Conservation (phyloP, 2,113 vertebrate species). For the Lichenostomus cassidix region DNA sequence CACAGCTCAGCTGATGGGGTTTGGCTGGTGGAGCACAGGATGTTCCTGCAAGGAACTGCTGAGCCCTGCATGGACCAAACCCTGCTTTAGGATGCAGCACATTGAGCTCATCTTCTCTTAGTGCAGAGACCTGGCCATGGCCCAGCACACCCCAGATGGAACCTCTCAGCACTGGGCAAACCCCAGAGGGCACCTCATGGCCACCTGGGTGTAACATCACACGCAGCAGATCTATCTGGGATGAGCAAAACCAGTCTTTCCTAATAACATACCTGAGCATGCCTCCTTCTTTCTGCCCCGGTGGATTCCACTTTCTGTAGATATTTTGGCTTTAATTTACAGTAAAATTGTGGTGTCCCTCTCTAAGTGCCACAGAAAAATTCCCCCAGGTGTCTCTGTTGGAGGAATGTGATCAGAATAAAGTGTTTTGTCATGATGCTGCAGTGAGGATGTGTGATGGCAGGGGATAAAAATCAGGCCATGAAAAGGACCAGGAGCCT, state of each 20-base stretch:
- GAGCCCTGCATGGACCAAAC: accelerated
- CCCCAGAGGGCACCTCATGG: neutral
- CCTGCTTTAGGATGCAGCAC: neutral
- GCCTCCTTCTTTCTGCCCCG: neutral
- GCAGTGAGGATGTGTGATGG: neutral
- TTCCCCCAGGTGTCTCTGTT: neutral
- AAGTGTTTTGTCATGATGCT: accelerated
- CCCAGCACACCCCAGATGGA: neutral
- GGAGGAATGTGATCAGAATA: neutral
- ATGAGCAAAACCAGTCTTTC: neutral
- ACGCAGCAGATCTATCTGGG: neutral
- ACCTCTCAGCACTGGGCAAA: neutral
- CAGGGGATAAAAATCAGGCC: neutral
- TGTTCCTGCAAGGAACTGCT: neutral
- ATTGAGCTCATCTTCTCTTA: neutral
- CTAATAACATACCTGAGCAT: neutral
- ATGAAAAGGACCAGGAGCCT: neutral
- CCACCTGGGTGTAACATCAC: neutral
- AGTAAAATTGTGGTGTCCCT: neutral
- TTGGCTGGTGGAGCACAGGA: neutral
- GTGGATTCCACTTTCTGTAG: neutral
- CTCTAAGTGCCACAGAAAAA: neutral
- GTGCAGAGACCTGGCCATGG: neutral
- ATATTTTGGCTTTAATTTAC: neutral
- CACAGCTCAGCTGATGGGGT: neutral